Conservation (phyloP, 2,888 invertebrate genomes). For the Lydus trimaculatus region DNA sequence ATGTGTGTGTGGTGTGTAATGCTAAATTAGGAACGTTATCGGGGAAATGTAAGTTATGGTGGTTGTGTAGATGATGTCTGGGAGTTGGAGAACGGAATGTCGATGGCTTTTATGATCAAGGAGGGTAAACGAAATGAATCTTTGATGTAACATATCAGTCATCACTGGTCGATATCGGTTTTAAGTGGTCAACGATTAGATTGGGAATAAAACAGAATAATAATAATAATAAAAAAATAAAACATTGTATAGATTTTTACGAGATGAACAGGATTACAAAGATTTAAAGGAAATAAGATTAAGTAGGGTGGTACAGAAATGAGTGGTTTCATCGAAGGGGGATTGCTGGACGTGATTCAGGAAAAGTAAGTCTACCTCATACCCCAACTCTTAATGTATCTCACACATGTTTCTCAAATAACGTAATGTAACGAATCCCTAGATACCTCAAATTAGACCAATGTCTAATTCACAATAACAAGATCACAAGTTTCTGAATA, state of each 20-base stretch:
- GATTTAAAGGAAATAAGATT: constrained; percentile 1
- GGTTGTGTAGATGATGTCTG: constrained; percentile 37
- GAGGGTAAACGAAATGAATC: constrained; percentile 16
- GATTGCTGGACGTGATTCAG: constrained; percentile 1
- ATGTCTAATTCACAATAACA: constrained; percentile 3
- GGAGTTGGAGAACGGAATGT: constrained; percentile 33
- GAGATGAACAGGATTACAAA: not conserved
- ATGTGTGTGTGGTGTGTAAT: constrained; percentile 9
- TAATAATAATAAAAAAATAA: not conserved
- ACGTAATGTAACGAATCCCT: not conserved
- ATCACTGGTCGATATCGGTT: not conserved
- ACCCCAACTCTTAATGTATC: not conserved
- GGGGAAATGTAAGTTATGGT: constrained; percentile 36
- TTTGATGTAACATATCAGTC: constrained; percentile 30
- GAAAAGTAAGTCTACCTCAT: not conserved
- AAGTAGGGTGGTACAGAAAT: not conserved
- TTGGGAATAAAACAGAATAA: constrained; percentile 6
- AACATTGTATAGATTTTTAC: not conserved
- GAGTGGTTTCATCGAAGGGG: not conserved
- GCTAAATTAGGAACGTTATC: constrained; percentile 14
- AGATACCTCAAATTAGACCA: constrained; percentile 2
- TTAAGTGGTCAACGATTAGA: not conserved
- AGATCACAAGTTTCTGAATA: not conserved
- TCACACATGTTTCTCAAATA: not conserved
- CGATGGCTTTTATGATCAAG: constrained; percentile 41